Evolutionary conservation across 2,113 vertebrate species (phyloP).

Genomic region (Romanogobio albipinnatus): DNA sequence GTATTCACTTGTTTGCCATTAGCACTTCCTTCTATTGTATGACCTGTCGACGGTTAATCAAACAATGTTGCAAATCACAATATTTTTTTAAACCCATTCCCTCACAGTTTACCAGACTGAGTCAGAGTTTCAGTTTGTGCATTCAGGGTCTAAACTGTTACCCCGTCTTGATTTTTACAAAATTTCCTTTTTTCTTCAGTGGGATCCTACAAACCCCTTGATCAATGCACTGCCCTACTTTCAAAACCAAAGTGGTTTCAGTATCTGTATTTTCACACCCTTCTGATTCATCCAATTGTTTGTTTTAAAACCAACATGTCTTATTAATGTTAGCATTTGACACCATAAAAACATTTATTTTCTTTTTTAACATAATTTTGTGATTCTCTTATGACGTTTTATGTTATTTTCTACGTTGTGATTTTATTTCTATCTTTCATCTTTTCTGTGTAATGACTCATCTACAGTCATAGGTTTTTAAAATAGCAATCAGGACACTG

Average conservation of each 20-base stretch:
- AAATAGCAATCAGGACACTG: not conserved
- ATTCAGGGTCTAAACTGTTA: not conserved
- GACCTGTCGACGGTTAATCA: not conserved
- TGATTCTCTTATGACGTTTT: not conserved
- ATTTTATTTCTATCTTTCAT: not conserved
- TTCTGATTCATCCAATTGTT: not conserved
- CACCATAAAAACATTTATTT: no score
- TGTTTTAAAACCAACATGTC: not conserved
- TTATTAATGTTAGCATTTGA: not conserved
- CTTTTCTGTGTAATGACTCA: not conserved
- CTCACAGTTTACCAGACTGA: not conserved
- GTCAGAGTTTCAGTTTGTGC: not conserved
- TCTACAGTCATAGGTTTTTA: constrained; percentile 14
- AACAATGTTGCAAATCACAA: not conserved
- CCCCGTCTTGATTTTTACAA: not conserved
- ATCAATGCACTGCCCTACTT: not conserved
- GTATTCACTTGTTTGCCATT: constrained; percentile 5
- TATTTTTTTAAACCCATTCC: not conserved
- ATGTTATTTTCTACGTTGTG: no score
- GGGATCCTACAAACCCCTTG: not conserved
- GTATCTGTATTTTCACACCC: not conserved
- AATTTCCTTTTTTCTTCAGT: not conserved
- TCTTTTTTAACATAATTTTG: not conserved
- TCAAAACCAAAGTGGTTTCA: constrained; percentile 7
- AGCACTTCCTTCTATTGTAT: constrained; percentile 26